Evolutionary conservation across 92 coral and sea anemone genomes (phyloP), one percentile per base, ranked within the genome.

Genomic region (Phymanthus crucifer): DNA sequence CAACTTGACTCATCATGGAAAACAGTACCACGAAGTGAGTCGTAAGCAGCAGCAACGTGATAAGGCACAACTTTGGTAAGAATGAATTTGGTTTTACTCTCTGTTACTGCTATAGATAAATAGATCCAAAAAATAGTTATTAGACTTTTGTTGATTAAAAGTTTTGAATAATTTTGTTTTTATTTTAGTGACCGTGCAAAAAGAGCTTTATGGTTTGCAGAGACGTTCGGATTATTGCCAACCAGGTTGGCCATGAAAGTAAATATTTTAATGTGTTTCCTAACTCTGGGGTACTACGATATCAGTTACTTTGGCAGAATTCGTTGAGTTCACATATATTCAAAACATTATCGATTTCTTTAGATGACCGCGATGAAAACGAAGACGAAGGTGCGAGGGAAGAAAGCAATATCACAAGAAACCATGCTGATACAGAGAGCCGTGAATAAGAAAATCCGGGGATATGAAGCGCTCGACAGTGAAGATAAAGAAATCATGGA

Each of bases 401-500:
- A 45, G 80, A 46, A 54, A 27, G 43, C 46, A n/a, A n/a, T n/a
- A 38, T 71, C 18, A 48, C 34, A 29, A 45, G 71, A 54, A 27
- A 8, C 45, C 50, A 27, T 36, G 31, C 80, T 32, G 26, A 40
- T 31, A n/a, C n/a, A n/a, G 26, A 37, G n/a, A n/a, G n/a, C n/a
- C 40, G 75, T 75, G 2, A 67, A 75, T 14, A 26, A 40, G n/a
- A 85, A 23, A 17, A 72, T 70, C 54, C 1, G 35, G 23, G 36
- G 43, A 7, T 86, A 76, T 70, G 67, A 71, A 5, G 31, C 32
- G 18, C 90, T 86, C 27, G 78, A 81, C 35, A 85, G 74, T 32
- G 83, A 81, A 7, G 90, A 86, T 45, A 81, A 86, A 76, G 75
- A 76, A 33, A 77, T 86, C 52, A 52, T 86, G 35, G 81, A 86